A percentile compares a stretch with the other conserved stretches of the same genome.
Evolutionary conservation across 2,113 vertebrate species (phyloP).

Genomic region (Carettochelys insculpta): DNA sequence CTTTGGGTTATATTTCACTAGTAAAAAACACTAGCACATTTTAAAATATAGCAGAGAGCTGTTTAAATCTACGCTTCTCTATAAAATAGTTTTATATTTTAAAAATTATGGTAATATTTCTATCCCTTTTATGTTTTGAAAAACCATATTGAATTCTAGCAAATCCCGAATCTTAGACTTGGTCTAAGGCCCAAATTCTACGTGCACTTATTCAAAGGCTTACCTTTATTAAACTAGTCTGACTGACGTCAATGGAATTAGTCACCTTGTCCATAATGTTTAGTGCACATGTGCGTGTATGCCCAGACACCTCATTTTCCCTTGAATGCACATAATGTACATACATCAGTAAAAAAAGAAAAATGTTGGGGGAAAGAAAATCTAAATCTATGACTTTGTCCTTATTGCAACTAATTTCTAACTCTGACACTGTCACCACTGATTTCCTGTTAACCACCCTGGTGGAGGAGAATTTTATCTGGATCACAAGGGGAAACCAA

Average conservation of each 20-base stretch:
- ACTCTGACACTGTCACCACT: not conserved
- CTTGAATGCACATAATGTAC: not conserved
- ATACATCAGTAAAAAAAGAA: accelerated
- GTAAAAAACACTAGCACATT: not conserved
- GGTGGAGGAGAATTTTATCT: not conserved
- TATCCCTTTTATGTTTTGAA: not conserved
- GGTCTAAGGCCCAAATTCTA: not conserved
- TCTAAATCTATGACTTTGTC: not conserved
- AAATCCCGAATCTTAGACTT: not conserved
- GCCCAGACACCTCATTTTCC: no score
- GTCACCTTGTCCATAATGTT: no score
- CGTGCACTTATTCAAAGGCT: not conserved
- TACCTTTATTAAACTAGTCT: accelerated
- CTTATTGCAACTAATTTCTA: not conserved
- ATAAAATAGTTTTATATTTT: accelerated
- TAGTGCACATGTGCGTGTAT: not conserved
- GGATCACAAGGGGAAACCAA: not conserved
- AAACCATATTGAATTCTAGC: not conserved
- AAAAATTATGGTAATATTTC: not conserved
- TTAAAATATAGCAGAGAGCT: accelerated
- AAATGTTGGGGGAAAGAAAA: not conserved
- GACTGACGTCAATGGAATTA: accelerated
- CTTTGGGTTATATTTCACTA: not conserved
- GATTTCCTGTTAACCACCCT: not conserved
- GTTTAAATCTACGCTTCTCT: accelerated